Percentiles rank a stretch among this genome's conserved stretches.
Evolutionary conservation across 2,113 vertebrate species (phyloP).

Genomic region (Mystacornis crossleyi): DNA sequence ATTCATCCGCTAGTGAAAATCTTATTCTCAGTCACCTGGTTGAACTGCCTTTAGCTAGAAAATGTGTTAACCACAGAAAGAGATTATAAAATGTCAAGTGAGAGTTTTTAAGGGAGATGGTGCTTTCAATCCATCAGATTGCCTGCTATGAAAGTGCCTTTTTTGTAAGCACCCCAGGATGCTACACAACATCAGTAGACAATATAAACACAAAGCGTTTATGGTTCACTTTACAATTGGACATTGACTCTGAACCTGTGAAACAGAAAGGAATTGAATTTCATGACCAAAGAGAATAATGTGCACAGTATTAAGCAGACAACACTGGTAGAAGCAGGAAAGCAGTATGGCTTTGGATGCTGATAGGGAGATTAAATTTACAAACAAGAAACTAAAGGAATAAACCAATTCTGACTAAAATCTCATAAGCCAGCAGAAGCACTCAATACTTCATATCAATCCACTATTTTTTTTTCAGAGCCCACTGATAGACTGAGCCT

Average conservation of each 20-base stretch:
- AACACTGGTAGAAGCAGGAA: background rate
- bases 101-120: slow-evolving; percentile 4
- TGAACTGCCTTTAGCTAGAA: slow-evolving; percentile 18
- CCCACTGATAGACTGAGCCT: background rate
- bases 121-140: slow-evolving; percentile 51
- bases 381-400: slow-evolving; percentile 11
- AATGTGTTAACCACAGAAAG: slow-evolving; percentile 49
- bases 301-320: slow-evolving; percentile 22
- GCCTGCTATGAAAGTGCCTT: slow-evolving; percentile 24
- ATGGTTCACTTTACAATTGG: slow-evolving; percentile 57
- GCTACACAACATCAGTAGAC: slow-evolving; percentile 22
- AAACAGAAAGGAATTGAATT: slow-evolving; percentile 60
- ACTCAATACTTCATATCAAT: slow-evolving; percentile 46
- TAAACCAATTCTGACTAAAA: slow-evolving; percentile 23
- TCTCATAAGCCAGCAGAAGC: background rate
- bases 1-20: background rate
- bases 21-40: background rate
- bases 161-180: slow-evolving; percentile 43
- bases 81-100: background rate
- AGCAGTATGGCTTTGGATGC: background rate
- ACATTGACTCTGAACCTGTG: slow-evolving; percentile 51
- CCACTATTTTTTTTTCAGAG: slow-evolving; percentile 49
- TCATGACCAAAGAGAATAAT: slow-evolving; percentile 27
- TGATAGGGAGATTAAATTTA: slow-evolving; percentile 12
- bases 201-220: slow-evolving; percentile 52